These are phyloP conservation scores for Pseudopleuronectes americanus DNA, from an alignment of 2,797 vertebrate species.

Conservation along the genomic window DNA sequence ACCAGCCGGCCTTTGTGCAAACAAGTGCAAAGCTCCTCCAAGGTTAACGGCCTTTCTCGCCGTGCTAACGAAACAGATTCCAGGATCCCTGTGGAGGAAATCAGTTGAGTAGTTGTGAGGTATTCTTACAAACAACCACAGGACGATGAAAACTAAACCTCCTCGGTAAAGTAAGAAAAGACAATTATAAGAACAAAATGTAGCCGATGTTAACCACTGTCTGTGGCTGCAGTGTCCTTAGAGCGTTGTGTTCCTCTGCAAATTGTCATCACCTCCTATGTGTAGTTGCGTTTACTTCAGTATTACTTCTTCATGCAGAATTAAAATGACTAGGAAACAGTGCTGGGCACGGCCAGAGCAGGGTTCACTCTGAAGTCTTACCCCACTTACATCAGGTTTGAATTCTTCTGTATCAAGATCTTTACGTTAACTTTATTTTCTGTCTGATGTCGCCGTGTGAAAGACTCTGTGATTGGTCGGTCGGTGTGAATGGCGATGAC, in stretches of 20 bases:
- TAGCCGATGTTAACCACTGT: background rate
- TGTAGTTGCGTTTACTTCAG: conserved; percentile 61
- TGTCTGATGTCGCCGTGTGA: conserved; percentile 24
- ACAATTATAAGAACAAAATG: too few species aligned
- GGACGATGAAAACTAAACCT: too few species aligned
- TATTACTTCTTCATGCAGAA: conserved; percentile 59
- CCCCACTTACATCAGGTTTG: conserved; percentile 1
- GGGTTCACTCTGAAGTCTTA: background rate
- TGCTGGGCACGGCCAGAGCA: too few species aligned
- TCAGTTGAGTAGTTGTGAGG: too few species aligned
- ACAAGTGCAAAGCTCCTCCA: too few species aligned
- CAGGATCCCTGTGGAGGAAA: too few species aligned
- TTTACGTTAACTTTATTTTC: conserved; percentile 27
- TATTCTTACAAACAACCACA: too few species aligned
- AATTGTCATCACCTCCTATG: conserved; percentile 3
- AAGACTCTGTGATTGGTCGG: conserved; percentile 6
- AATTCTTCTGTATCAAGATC: conserved; percentile 33
- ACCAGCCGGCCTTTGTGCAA: too few species aligned
- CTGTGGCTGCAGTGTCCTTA: background rate
- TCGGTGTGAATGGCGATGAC: background rate
- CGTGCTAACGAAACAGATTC: too few species aligned
- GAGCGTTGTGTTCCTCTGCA: conserved; percentile 4
- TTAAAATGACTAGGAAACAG: conserved; percentile 9
- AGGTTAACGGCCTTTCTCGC: too few species aligned
- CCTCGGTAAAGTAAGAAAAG: too few species aligned